A percentile compares a stretch with the other conserved stretches of the same genome.
Evolutionary conservation across 2,797 vertebrate genomes (phyloP).

Genomic region (Salmo trutta): DNA sequence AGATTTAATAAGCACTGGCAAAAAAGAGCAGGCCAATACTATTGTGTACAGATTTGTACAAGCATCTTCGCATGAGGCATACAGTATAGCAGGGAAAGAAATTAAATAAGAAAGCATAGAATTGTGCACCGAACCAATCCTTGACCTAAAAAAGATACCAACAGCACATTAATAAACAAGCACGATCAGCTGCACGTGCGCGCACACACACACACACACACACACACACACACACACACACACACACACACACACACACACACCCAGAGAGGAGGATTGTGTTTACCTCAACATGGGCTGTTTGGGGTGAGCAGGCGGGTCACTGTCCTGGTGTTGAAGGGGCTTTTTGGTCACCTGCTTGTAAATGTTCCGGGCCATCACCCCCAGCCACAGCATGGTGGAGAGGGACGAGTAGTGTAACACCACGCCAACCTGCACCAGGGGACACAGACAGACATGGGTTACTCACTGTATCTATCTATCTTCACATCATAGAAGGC

Average conservation of each 20-base stretch:
- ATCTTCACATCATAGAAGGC: constrained; percentile 39
- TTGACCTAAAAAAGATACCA: constrained; percentile 19
- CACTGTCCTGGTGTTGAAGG: constrained; percentile 72
- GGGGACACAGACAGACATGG: constrained; percentile 41
- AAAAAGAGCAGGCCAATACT: not conserved
- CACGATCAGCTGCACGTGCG: not conserved
- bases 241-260: not conserved
- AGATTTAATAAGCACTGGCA: not conserved
- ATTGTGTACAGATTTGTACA: not conserved
- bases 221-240: constrained; percentile 14
- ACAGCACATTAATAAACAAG: not conserved
- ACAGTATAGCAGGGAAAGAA: not conserved
- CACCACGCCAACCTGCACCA: constrained; percentile 86
- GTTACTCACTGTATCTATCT: constrained; percentile 33
- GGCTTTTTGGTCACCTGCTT: constrained; percentile 88
- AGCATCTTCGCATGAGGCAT: constrained; percentile 22
- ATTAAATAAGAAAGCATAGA: constrained; percentile 28
- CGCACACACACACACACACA: no score
- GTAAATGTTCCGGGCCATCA: constrained; percentile 91
- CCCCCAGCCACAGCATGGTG: constrained; percentile 90
- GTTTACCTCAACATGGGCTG: constrained; percentile 91
- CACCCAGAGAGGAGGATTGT: not conserved
- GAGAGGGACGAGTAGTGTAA: constrained; percentile 95
- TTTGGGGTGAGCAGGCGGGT: constrained; percentile 75
- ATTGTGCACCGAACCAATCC: constrained; percentile 34